Percentiles rank a stretch among this genome's conserved stretches.
Evolutionary conservation across 1,140 invertebrate genomes (phyloP).

Genomic region (Ostrea edulis): DNA sequence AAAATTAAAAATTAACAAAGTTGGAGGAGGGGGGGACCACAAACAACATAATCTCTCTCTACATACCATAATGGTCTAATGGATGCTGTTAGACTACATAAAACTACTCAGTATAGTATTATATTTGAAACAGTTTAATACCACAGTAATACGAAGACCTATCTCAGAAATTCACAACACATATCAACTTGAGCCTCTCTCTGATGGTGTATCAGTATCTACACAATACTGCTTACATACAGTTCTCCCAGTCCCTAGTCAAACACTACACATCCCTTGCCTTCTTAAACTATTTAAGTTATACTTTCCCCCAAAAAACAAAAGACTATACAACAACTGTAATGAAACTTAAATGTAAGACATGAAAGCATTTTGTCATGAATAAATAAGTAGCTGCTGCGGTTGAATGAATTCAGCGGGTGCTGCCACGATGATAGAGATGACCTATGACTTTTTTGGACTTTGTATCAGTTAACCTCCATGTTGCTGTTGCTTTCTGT

Average conservation of each 20-base stretch:
- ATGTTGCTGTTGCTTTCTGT: conserved; percentile 57
- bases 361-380: background rate
- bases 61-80: too few relatives aligned
- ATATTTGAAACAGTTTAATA: too few relatives aligned
- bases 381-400: conserved; percentile 6
- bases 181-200: too few relatives aligned
- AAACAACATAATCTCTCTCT: too few relatives aligned
- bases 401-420: background rate
- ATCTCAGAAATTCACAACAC: too few relatives aligned
- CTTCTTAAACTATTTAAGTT: background rate
- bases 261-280: background rate
- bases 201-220: too few relatives aligned
- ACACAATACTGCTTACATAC: too few relatives aligned
- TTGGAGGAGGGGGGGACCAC: too few relatives aligned
- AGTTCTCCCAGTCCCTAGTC: background rate
- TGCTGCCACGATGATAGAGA: background rate
- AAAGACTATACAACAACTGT: background rate
- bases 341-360: background rate
- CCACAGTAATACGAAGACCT: too few relatives aligned
- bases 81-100: too few relatives aligned
- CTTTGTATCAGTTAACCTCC: conserved; percentile 16
- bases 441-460: conserved; percentile 7
- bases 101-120: too few relatives aligned
- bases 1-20: too few relatives aligned
- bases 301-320: background rate